Percentiles rank a stretch among this genome's conserved stretches.
phyloP scores from a whole-genome alignment of 2,888 invertebrate species.

The Pycnomerus fuliginosus region DNA sequence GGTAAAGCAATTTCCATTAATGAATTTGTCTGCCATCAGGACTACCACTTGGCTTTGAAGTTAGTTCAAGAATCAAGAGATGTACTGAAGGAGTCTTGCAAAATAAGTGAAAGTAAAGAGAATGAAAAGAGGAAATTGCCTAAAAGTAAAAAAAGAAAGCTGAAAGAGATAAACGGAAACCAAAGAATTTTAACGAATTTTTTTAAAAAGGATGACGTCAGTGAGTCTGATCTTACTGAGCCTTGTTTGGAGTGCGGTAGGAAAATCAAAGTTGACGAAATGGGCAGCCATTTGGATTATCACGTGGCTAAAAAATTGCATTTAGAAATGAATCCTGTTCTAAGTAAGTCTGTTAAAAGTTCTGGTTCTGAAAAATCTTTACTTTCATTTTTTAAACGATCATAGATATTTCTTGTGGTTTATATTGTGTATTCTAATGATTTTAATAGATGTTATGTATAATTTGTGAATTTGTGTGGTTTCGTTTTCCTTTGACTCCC shows the following conservation, averaged over 20 bases:
- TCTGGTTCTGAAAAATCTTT: too few species aligned
- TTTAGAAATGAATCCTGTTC: slow-evolving; percentile 62
- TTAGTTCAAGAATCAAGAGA: slow-evolving; percentile 42
- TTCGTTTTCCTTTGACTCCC: too few species aligned
- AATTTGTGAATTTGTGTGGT: too few species aligned
- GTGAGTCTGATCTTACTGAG: slow-evolving; percentile 28
- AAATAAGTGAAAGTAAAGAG: slow-evolving; percentile 13
- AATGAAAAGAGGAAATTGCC: slow-evolving; percentile 18
- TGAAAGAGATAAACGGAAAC: slow-evolving; percentile 4
- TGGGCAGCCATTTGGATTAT: slow-evolving; percentile 75
- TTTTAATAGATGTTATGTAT: too few species aligned
- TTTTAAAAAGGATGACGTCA: slow-evolving; percentile 34
- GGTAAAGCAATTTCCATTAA: slow-evolving; percentile 60
- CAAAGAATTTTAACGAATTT: slow-evolving; percentile 26
- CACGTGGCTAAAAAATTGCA: slow-evolving; percentile 81
- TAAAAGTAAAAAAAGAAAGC: slow-evolving; percentile 16
- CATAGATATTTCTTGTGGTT: too few species aligned
- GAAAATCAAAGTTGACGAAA: slow-evolving; percentile 57
- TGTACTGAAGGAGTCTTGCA: slow-evolving; percentile 27
- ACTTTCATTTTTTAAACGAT: too few species aligned
- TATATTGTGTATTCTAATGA: too few species aligned
- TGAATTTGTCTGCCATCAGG: slow-evolving; percentile 72
- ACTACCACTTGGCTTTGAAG: slow-evolving; percentile 76
- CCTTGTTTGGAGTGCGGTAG: slow-evolving; percentile 68
- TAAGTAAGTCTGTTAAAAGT: too few species aligned